Base-by-base conservation (phyloP, 2,113 vertebrate species). In the Rhagologus leucostigma region DNA sequence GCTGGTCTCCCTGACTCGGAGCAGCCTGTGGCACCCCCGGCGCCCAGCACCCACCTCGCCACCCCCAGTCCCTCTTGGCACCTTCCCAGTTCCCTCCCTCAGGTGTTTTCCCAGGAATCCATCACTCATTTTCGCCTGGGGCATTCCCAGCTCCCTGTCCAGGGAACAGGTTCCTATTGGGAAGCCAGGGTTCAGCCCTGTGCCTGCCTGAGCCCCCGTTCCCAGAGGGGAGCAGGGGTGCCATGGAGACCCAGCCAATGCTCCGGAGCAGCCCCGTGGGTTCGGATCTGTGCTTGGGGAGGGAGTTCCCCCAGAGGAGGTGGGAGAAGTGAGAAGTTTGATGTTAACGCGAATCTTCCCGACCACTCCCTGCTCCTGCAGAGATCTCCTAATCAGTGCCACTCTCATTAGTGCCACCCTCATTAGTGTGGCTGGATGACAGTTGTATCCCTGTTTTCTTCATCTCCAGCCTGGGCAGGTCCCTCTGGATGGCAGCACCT, bases 201-300 rank as follows among this genome's bases (percentile, higher is more conserved):
- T 8, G 8, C 50, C 44, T 2, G 0, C 30, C 1, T 1, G 39
- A 57, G 19, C 13, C 10, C 46, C n/a, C 16, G 16, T 37, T 7
- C 47, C 62, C 35, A 20, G 17, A n/a, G 7, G 7, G 30, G 50
- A 22, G 20, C 53, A 78, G 24, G n/a, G 59, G 5, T 19, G 37
- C 16, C 32, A 6, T 3, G 62, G 26, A 41, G 59, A 82, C 19
- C 27, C 26, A 77, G 39, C 23, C 42, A 47, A 27, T 3, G 30
- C 16, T 33, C 24, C 35, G 37, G 0, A 60, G 35, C 37, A 46
- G 53, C 24, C 19, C 42, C 1, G 0, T 0, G 4, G 41, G 30
- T 7, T 56, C 0, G 0, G 52, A 13, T 33, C n/a, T 64, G 59
- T 33, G 50, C 29, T 20, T n/a, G 29, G 57, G 64, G 33, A 73